Evolutionary conservation across 1,140 invertebrate species (phyloP).

Genomic region (Mizuhopecten yessoensis): DNA sequence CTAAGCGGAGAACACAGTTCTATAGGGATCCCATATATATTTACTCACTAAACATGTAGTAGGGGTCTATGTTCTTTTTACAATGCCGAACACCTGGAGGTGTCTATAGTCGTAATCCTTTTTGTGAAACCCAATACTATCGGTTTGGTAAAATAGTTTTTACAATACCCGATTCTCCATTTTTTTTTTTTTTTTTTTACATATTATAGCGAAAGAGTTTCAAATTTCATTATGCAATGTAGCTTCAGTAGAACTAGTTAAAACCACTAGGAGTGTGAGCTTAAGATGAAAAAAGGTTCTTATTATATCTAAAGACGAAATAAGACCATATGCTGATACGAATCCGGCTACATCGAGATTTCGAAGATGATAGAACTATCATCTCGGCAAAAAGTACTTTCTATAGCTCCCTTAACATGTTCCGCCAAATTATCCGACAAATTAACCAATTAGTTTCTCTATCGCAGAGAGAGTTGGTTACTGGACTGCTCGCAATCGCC

Average conservation of each 20-base stretch:
- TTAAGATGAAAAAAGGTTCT: no score
- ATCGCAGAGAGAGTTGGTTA: slow-evolving; percentile 6
- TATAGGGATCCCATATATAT: no score
- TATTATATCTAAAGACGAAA: background rate
- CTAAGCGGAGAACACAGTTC: no score
- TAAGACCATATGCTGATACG: background rate
- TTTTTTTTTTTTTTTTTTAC: no score
- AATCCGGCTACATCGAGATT: background rate
- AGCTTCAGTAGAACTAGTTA: background rate
- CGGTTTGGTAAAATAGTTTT: no score
- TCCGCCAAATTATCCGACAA: background rate
- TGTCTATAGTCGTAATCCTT: no score
- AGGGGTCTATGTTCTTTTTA: no score
- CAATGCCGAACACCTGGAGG: no score
- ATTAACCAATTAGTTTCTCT: background rate
- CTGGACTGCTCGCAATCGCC: background rate
- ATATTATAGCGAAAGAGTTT: no score
- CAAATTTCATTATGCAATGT: background rate
- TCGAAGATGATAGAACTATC: background rate
- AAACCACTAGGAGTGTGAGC: background rate
- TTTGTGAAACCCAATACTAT: no score
- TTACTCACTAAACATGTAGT: no score
- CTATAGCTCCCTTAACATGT: background rate
- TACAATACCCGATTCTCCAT: no score
- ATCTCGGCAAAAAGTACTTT: background rate